A percentile compares a stretch with the other conserved stretches of the same genome.
Conservation (phyloP, 1,140 invertebrate genomes). For the Drosophila littoralis region DNA sequence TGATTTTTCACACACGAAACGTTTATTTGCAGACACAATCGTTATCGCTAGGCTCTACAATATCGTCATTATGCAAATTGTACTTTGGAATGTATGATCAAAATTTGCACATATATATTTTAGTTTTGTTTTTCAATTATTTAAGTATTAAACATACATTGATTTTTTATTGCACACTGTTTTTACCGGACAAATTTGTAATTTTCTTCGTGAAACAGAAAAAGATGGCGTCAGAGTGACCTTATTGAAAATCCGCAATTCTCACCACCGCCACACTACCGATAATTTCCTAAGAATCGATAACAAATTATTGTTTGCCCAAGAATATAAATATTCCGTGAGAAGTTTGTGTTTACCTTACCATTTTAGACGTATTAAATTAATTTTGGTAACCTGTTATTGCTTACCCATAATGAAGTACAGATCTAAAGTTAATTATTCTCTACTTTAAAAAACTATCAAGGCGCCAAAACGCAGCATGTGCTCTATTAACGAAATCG, state of each 20-base stretch:
- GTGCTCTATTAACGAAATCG: conserved; percentile 8
- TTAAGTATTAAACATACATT: conserved; percentile 57
- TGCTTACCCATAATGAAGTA: background rate
- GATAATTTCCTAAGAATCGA: conserved; percentile 10
- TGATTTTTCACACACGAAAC: conserved; percentile 37
- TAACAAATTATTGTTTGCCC: background rate
- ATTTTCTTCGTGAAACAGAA: conserved; percentile 59
- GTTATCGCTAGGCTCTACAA: conserved; percentile 25
- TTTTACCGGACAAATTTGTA: conserved; percentile 67
- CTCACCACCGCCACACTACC: conserved; percentile 6
- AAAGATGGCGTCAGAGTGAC: conserved; percentile 54
- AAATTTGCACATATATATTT: background rate
- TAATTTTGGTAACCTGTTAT: no score
- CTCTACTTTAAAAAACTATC: background rate
- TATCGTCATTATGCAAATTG: conserved; percentile 19
- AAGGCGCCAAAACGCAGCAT: conserved; percentile 4
- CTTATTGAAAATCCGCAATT: conserved; percentile 33
- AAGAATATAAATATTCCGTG: background rate
- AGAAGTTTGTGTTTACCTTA: background rate
- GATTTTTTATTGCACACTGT: conserved; percentile 48
- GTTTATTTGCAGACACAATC: conserved; percentile 41
- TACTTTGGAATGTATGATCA: background rate
- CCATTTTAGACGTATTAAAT: background rate
- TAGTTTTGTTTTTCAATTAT: background rate
- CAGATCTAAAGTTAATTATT: no score